phyloP scores from a whole-genome alignment of 2,797 vertebrate genomes.

The Avahi laniger region DNA sequence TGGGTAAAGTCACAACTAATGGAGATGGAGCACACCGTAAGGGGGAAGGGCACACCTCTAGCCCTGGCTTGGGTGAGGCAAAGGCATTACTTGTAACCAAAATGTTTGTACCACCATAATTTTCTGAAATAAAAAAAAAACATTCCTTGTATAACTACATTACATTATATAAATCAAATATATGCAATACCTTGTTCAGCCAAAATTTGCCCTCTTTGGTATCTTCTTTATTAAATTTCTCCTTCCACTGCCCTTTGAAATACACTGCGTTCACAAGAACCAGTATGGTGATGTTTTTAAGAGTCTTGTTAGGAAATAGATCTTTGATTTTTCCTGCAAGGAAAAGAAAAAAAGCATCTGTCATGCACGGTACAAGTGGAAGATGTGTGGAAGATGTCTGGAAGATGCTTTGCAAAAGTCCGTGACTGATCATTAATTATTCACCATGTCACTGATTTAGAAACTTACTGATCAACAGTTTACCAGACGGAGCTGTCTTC shows the following conservation, averaged over 20 bases:
- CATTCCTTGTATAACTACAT: no score
- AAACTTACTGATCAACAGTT: no score
- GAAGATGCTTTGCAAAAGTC: neutral
- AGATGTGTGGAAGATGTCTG: neutral
- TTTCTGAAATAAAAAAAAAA: no score
- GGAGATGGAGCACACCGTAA: no score
- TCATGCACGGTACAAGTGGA: neutral
- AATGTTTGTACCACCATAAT: no score
- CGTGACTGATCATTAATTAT: no score
- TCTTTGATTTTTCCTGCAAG: constrained; percentile 90
- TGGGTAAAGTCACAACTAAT: no score
- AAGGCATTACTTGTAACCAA: no score
- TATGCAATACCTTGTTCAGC: constrained; percentile 82
- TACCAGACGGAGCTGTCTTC: no score
- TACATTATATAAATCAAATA: neutral
- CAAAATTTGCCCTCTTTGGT: constrained; percentile 88
- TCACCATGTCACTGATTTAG: no score
- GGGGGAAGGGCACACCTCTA: no score
- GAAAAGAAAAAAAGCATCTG: neutral
- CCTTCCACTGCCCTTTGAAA: constrained; percentile 91
- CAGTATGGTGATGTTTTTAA: constrained; percentile 77
- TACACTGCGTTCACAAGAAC: constrained; percentile 92
- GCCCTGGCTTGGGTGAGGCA: no score
- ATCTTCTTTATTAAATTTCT: constrained; percentile 81
- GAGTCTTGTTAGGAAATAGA: constrained; percentile 81